A percentile compares a stretch with the other conserved stretches of the same genome.
These are phyloP conservation scores for Chloroclystis v-ata DNA, from an alignment of 2,888 invertebrate species.

Conservation along the genomic window DNA sequence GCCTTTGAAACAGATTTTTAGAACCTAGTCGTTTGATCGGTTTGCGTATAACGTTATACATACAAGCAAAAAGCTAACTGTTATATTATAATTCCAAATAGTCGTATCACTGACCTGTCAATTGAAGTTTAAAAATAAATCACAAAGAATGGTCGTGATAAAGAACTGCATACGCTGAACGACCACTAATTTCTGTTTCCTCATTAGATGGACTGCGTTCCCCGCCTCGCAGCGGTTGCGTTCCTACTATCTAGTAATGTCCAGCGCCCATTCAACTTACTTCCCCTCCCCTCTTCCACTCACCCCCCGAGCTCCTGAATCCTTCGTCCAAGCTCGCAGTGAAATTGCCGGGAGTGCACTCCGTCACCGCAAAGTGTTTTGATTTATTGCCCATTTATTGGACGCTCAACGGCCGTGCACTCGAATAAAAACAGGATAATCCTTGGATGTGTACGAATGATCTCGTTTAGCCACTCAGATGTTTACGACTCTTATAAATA, in stretches of 20 bases:
- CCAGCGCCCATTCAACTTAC: conserved; percentile 59
- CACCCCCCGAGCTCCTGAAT: conserved; percentile 39
- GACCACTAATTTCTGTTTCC: conserved; percentile 76
- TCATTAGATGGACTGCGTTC: conserved; percentile 62
- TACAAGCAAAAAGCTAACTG: no score
- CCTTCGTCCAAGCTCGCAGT: conserved; percentile 43
- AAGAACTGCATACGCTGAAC: conserved; percentile 65
- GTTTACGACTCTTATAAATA: conserved; percentile 22
- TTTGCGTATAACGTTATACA: no score
- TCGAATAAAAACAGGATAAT: conserved; percentile 50
- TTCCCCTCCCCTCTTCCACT: conserved; percentile 22
- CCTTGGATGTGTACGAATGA: conserved; percentile 35
- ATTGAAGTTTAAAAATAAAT: conserved; percentile 30
- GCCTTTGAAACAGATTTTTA: no score
- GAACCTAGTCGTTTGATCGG: no score
- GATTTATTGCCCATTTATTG: conserved; percentile 74
- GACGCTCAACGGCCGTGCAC: conserved; percentile 46
- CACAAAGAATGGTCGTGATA: conserved; percentile 42
- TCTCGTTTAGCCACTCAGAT: conserved; percentile 34
- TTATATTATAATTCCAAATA: neutral
- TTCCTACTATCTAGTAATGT: conserved; percentile 13
- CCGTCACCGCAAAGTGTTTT: conserved; percentile 60
- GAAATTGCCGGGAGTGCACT: conserved; percentile 65
- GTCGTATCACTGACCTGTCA: neutral
- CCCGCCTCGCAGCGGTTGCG: conserved; percentile 37